Conservation (phyloP, 2,888 invertebrate genomes). For the Allacma fusca region DNA sequence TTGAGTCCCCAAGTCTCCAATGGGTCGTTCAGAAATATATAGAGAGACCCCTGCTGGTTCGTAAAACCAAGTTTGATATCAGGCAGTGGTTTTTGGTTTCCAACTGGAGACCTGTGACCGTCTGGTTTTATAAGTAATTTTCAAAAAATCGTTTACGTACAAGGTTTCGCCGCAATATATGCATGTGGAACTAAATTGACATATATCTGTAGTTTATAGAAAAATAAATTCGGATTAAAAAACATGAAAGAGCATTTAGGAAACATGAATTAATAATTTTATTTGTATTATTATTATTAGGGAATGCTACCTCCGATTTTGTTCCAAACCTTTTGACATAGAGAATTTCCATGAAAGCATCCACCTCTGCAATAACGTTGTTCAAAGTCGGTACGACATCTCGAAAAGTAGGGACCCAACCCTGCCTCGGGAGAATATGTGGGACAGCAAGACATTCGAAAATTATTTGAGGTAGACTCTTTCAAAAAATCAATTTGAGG, state of each 20-base stretch:
- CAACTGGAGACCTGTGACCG: slow-evolving; percentile 85
- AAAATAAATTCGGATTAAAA: too few relatives aligned
- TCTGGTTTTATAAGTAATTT: slow-evolving; percentile 88
- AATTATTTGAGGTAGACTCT: slow-evolving; percentile 67
- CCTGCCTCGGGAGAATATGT: slow-evolving; percentile 83
- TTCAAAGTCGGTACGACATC: slow-evolving; percentile 80
- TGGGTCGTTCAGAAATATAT: slow-evolving; percentile 96
- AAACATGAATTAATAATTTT: too few relatives aligned
- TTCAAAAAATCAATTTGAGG: too few relatives aligned
- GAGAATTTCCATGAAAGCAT: slow-evolving; percentile 89
- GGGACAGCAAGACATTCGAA: slow-evolving; percentile 78
- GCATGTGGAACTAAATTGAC: too few relatives aligned
- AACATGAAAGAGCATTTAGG: too few relatives aligned
- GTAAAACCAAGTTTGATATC: slow-evolving; percentile 93
- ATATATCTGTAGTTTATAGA: too few relatives aligned
- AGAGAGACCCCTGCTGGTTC: slow-evolving; percentile 85
- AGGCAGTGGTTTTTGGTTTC: slow-evolving; percentile 95
- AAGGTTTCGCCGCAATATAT: too few relatives aligned
- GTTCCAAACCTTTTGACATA: slow-evolving; percentile 85
- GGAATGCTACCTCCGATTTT: slow-evolving; percentile 90
- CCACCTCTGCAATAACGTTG: slow-evolving; percentile 91
- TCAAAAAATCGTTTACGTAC: too few relatives aligned
- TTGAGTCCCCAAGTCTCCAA: slow-evolving; percentile 70
- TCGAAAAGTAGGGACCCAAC: slow-evolving; percentile 66
- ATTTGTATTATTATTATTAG: slow-evolving; percentile 65